Conservation (phyloP, 1,140 invertebrate genomes). For the Trinorchestia longiramus region DNA sequence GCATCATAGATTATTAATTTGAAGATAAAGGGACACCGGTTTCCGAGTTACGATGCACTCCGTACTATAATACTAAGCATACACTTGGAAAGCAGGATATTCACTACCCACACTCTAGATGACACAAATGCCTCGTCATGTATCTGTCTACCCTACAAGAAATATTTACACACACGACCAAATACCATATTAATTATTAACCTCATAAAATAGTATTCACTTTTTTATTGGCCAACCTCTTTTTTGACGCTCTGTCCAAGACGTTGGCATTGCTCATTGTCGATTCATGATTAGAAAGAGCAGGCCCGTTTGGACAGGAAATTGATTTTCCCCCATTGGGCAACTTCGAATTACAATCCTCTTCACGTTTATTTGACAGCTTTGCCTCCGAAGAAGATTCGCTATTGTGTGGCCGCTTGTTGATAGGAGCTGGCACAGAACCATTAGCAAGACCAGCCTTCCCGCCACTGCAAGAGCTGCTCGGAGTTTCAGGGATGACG, state of each 20-base stretch:
- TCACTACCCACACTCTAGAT: no score
- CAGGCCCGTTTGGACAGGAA: background rate
- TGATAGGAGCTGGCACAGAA: background rate
- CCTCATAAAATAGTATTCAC: no score
- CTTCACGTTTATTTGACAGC: background rate
- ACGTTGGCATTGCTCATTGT: background rate
- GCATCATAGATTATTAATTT: no score
- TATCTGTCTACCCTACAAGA: no score
- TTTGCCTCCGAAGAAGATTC: background rate
- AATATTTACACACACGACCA: no score
- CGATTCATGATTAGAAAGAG: background rate
- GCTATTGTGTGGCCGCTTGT: background rate
- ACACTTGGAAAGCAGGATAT: no score
- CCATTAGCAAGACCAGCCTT: background rate
- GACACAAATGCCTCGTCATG: no score
- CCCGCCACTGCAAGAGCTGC: constrained; percentile 2
- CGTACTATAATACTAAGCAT: no score
- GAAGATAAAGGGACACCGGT: no score
- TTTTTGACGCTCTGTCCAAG: background rate
- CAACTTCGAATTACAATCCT: background rate
- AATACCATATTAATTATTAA: no score
- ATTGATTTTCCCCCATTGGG: background rate
- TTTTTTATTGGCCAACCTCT: background rate
- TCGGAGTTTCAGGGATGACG: constrained; percentile 21
- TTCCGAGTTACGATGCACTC: no score